Evolutionary conservation across 2,888 invertebrate species (phyloP).

Genomic region (Euclidia mi): DNA sequence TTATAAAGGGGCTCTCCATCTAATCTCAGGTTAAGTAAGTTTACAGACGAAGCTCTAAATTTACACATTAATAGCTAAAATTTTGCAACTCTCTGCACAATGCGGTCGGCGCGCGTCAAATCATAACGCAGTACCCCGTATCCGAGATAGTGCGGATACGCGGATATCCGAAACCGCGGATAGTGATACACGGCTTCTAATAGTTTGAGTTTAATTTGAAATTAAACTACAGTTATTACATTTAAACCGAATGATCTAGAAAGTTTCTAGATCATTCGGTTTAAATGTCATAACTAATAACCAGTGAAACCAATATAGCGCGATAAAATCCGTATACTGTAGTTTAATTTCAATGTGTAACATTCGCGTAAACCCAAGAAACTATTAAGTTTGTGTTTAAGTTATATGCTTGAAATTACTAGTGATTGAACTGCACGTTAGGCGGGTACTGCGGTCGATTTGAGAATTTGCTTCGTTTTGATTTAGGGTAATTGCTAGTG

Average conservation of each 20-base stretch:
- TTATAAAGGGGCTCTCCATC: constrained; percentile 28
- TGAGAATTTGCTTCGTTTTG: no score
- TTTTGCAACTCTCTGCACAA: constrained; percentile 39
- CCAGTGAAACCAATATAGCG: no score
- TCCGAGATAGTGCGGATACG: constrained; percentile 44
- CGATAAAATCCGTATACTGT: no score
- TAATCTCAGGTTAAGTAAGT: constrained; percentile 47
- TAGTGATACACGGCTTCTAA: constrained; percentile 28
- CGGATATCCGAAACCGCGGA: constrained; percentile 42
- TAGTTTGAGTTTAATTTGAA: constrained; percentile 2
- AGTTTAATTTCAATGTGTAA: no score
- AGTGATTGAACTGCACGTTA: constrained; percentile 4
- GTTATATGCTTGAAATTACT: constrained; percentile 1
- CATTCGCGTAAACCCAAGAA: no score
- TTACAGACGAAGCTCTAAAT: constrained; percentile 44
- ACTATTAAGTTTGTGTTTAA: no score
- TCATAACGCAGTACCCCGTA: constrained; percentile 37
- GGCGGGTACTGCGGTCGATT: not conserved
- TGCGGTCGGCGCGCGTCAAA: constrained; percentile 34
- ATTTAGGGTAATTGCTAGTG: no score
- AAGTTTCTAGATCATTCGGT: no score
- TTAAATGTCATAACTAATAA: no score
- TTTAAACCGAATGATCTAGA: no score
- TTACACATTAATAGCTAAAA: constrained; percentile 54
- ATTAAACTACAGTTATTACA: no score